These are phyloP conservation scores for Micromesistius poutassou DNA, from an alignment of 2,797 vertebrate species.

Conservation along the genomic window DNA sequence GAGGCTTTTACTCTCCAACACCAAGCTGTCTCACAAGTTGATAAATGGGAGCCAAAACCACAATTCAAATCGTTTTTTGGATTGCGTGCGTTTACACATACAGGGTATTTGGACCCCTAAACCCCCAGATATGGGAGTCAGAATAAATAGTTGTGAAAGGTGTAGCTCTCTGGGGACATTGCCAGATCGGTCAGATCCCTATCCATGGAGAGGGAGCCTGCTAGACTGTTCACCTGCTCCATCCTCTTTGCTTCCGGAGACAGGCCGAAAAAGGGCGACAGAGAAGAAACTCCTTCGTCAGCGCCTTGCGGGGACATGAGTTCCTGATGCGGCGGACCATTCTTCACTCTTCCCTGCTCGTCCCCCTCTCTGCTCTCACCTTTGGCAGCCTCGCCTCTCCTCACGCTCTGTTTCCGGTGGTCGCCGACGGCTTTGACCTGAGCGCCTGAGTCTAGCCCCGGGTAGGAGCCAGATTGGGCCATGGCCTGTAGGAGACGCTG, in stretches of 20 bases:
- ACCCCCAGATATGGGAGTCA: slow-evolving; percentile 6
- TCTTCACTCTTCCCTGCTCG: slow-evolving; percentile 2
- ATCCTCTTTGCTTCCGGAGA: slow-evolving; percentile 37
- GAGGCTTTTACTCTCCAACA: not conserved
- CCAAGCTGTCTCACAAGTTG: not conserved
- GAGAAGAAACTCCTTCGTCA: slow-evolving; percentile 37
- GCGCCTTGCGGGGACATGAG: slow-evolving; percentile 19
- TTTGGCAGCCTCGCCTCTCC: slow-evolving; percentile 18
- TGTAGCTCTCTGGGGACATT: slow-evolving; percentile 54
- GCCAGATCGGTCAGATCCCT: slow-evolving; percentile 25
- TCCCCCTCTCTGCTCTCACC: slow-evolving; percentile 20
- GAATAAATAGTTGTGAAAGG: slow-evolving; percentile 27
- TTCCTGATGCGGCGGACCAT: not conserved
- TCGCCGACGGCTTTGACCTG: slow-evolving; percentile 17
- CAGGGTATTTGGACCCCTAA: not conserved
- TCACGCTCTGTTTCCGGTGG: slow-evolving; percentile 12
- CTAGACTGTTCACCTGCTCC: not conserved
- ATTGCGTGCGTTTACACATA: not conserved
- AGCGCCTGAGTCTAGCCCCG: slow-evolving; percentile 29
- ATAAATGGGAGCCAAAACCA: not conserved
- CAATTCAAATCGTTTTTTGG: not conserved
- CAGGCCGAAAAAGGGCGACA: slow-evolving; percentile 60
- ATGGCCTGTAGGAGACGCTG: slow-evolving; percentile 59
- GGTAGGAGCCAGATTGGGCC: slow-evolving; percentile 60
- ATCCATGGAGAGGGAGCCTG: slow-evolving; percentile 10